Evolutionary conservation across 2,888 invertebrate species (phyloP).

Genomic region (Mimas tiliae): DNA sequence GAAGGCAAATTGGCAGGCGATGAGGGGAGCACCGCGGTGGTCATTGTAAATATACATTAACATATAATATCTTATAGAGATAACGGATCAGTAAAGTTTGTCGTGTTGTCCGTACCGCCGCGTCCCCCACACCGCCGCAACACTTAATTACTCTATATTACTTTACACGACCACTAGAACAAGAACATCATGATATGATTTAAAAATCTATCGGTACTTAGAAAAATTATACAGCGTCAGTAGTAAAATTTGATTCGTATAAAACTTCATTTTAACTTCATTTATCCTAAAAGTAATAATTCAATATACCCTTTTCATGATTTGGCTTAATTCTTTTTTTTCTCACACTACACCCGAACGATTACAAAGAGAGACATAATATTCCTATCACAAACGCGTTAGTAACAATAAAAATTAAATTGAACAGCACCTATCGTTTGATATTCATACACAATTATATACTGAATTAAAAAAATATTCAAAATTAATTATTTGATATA

Average conservation of each 20-base stretch:
- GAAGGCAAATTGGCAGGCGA: constrained; percentile 47
- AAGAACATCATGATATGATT: constrained; percentile 76
- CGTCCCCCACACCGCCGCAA: neutral
- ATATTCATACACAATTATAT: constrained; percentile 68
- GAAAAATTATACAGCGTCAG: constrained; percentile 73
- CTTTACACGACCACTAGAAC: constrained; percentile 64
- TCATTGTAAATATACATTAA: constrained; percentile 32
- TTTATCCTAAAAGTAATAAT: constrained; percentile 79
- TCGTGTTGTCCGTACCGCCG: constrained; percentile 26
- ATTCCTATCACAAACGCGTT: constrained; percentile 75
- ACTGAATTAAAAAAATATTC: constrained; percentile 69
- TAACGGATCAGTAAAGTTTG: neutral
- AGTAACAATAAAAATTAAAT: constrained; percentile 77
- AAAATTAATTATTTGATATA: constrained; percentile 67
- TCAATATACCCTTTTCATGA: constrained; percentile 82
- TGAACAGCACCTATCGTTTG: constrained; percentile 80
- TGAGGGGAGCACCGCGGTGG: constrained; percentile 20
- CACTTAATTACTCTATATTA: constrained; percentile 48
- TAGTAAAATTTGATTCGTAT: constrained; percentile 77
- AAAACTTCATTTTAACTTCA: constrained; percentile 76
- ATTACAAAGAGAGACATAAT: constrained; percentile 70
- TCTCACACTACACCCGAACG: constrained; percentile 69
- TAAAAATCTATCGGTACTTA: constrained; percentile 76
- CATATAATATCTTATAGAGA: neutral
- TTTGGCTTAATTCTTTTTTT: constrained; percentile 71